These are phyloP conservation scores for Rhynchonycteris naso DNA, from an alignment of 2,797 vertebrate genomes.

Conservation along the genomic window DNA sequence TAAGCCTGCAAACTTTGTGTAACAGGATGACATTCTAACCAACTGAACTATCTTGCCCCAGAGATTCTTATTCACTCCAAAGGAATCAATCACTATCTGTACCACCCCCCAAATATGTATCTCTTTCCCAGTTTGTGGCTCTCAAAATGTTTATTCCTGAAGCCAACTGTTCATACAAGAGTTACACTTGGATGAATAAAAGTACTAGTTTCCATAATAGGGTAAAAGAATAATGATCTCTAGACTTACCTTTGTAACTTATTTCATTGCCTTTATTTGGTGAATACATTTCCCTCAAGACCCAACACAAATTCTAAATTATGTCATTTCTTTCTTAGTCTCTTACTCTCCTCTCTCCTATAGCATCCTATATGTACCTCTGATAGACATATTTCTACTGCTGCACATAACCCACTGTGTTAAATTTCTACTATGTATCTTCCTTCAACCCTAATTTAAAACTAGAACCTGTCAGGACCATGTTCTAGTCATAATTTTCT, in stretches of 20 bases:
- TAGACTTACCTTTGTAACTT: not conserved
- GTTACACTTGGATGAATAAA: not conserved
- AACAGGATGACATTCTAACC: no score
- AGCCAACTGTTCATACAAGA: not conserved
- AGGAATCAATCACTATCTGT: not conserved
- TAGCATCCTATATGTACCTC: not conserved
- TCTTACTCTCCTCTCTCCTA: not conserved
- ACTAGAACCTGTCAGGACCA: not conserved
- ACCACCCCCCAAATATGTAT: not conserved
- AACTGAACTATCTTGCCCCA: no score
- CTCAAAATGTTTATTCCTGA: not conserved
- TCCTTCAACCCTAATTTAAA: not conserved
- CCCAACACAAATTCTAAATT: not conserved
- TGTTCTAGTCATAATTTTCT: not conserved
- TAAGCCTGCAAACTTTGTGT: no score
- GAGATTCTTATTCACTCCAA: not conserved
- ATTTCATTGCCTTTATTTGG: not conserved
- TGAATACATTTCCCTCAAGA: slow-evolving; percentile 8
- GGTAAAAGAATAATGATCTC: not conserved
- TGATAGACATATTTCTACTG: not conserved
- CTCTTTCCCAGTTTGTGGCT: not conserved
- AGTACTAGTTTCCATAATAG: not conserved
- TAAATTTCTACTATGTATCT: not conserved
- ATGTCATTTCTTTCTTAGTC: not conserved
- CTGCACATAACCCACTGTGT: not conserved